Conservation (phyloP, 2,888 invertebrate genomes). For the Metopia argyrocephala region DNA sequence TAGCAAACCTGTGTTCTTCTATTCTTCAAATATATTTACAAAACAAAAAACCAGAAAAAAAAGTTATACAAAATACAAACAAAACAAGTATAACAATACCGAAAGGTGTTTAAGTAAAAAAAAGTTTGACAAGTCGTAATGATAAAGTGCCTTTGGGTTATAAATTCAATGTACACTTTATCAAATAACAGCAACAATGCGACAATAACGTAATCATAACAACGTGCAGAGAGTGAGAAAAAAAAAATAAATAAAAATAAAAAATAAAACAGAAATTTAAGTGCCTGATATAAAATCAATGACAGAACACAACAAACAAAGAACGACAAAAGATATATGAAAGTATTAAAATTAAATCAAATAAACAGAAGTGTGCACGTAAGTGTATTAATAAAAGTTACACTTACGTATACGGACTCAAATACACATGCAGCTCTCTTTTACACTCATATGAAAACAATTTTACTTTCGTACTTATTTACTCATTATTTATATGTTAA, state of each 20-base stretch:
- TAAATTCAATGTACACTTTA: constrained; percentile 53
- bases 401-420: background rate
- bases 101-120: constrained; percentile 52
- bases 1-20: background rate
- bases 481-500: background rate
- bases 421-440: no score
- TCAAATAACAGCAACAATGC: constrained; percentile 45
- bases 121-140: constrained; percentile 57
- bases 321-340: background rate
- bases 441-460: no score
- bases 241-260: background rate
- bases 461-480: no score
- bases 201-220: background rate
- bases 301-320: background rate
- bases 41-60: background rate
- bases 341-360: constrained; percentile 1
- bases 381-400: background rate
- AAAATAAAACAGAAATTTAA: background rate
- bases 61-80: background rate
- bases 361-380: constrained; percentile 2
- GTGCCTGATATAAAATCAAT: background rate
- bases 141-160: constrained; percentile 52
- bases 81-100: constrained; percentile 7
- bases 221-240: background rate
- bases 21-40: background rate